These are phyloP conservation scores for Lochmaea crataegi DNA, from an alignment of 2,888 invertebrate genomes.

Conservation along the genomic window DNA sequence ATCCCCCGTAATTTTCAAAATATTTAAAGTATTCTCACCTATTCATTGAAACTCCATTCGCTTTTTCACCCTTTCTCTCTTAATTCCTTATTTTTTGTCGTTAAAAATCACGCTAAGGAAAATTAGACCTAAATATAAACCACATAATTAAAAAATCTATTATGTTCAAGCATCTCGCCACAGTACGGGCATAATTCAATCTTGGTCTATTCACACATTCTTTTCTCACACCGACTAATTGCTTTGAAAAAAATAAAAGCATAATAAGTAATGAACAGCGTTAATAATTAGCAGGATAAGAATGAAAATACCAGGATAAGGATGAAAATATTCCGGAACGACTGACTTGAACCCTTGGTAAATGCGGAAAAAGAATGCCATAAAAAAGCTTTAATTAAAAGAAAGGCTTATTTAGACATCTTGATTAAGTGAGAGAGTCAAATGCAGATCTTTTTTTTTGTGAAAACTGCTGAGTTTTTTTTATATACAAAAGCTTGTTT, in stretches of 20 bases:
- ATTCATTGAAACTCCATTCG: neutral
- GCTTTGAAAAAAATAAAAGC: constrained; percentile 42
- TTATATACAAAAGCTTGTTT: neutral
- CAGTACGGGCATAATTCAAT: constrained; percentile 27
- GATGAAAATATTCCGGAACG: constrained; percentile 38
- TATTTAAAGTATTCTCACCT: neutral
- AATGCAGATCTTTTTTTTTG: constrained; percentile 44
- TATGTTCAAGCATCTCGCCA: constrained; percentile 22
- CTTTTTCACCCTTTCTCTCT: neutral
- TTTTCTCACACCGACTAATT: constrained; percentile 40
- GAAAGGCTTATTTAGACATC: constrained; percentile 51
- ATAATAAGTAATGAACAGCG: constrained; percentile 42
- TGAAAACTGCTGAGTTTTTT: neutral
- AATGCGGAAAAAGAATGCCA: constrained; percentile 39
- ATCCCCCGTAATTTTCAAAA: no score
- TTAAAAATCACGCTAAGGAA: constrained; percentile 9
- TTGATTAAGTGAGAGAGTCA: constrained; percentile 55
- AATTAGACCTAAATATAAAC: constrained; percentile 30
- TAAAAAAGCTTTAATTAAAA: constrained; percentile 46
- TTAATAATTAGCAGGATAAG: constrained; percentile 42
- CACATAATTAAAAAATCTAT: constrained; percentile 29
- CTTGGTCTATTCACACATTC: constrained; percentile 30
- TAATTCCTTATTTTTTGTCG: neutral
- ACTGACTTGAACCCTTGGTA: constrained; percentile 36
- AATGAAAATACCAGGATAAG: constrained; percentile 39